Conservation (phyloP, 2,113 vertebrate species). For the Malurus cyaneus region DNA sequence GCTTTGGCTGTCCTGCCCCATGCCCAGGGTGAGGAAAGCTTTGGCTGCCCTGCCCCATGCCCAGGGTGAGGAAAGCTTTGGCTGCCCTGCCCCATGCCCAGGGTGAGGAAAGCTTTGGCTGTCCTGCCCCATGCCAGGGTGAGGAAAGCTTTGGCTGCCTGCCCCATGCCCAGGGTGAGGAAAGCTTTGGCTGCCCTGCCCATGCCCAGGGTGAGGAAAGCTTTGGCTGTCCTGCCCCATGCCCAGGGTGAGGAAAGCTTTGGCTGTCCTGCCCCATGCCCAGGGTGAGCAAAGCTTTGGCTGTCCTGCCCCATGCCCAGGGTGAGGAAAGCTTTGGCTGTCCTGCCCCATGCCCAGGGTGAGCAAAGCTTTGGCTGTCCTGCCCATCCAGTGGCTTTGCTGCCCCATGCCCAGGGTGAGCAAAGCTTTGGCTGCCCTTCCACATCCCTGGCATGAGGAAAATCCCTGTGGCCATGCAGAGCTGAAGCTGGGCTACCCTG, state of each 20-base stretch:
- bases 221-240: background rate
- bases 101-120: background rate
- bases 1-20: background rate
- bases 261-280: background rate
- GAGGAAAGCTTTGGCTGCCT: background rate
- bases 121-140: background rate
- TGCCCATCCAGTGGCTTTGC: no score
- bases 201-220: no score
- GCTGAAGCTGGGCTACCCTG: background rate
- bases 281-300: no score
- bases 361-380: background rate
- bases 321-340: background rate
- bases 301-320: no score
- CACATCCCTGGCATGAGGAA: no score
- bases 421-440: no score
- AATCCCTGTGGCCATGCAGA: background rate
- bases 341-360: background rate
- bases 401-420: no score
- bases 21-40: accelerated
- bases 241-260: accelerated
- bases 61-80: no score
- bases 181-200: no score
- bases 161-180: background rate
- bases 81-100: no score
- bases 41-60: background rate